Evolutionary conservation across 1,140 invertebrate species (phyloP), one percentile per base, ranked within the genome.

Genomic region (fruit fly (Drosophila melanogaster)): DNA sequence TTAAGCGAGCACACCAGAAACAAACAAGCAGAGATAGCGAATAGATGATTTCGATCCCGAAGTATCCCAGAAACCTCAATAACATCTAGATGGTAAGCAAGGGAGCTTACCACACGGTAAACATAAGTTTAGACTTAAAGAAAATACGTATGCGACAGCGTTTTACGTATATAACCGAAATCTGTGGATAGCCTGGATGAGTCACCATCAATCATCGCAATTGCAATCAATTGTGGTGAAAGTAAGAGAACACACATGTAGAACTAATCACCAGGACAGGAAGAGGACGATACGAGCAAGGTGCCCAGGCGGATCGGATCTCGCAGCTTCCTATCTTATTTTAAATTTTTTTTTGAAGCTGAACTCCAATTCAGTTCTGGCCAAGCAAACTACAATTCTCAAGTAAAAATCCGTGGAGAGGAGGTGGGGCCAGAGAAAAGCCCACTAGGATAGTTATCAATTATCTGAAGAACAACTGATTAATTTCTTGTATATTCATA

Each of bases 221-320:
- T 17, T 67, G 19, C 19, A 22, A 47, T 30, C 30, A 67, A 47
- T 67, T 74, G 79, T 57, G 56, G 70, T 2, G 19, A 22, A 47
- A 84, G 81, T 59, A 41, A 79, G 61, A 84, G n/a, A n/a, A 15
- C 49, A 44, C 44, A 46, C 43, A 22, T 22, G 19, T 3, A 35
- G 11, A 10, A 14, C 15, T 37, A 30, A 56, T 30, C 17, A 38
- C 4, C 14, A 19, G 15, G 11, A 54, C 14, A 26, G 35, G 19
- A 54, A 38, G 15, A 3, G 15, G 37, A 22, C 44, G 22, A 47
- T 24, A 26, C 14, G 14, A 24, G 19, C 44, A 26, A 26, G 14
- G 6, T 17, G 22, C 8, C 30, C 30, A 22, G 30, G 26, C n/a
- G 38, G 54, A 56, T 56, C 19, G 22, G 10, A 33, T 5, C 19